These are phyloP conservation scores for Yoshiicerus persimilis DNA, from an alignment of 1,140 invertebrate species.

Conservation along the genomic window DNA sequence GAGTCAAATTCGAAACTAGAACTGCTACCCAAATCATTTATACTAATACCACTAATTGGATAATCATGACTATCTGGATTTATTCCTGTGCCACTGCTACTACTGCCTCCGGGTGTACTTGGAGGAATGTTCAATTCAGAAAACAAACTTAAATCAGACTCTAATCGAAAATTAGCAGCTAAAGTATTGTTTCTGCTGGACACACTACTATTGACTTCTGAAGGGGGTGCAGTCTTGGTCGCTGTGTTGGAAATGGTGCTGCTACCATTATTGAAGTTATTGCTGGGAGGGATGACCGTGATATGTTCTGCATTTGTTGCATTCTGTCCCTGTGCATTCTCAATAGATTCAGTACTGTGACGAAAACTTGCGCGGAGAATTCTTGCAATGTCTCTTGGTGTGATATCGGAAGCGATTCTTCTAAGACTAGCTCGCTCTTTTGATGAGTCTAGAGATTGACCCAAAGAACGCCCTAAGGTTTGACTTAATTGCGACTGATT, in stretches of 20 bases:
- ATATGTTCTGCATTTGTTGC: not conserved
- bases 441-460: slow-evolving; percentile 12
- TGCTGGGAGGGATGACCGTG: not conserved
- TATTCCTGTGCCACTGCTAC: not conserved
- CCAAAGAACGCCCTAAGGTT: slow-evolving; percentile 33
- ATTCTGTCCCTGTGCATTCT: not conserved
- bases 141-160: not conserved
- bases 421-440: slow-evolving; percentile 39
- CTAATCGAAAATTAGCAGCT: not conserved
- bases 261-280: not conserved
- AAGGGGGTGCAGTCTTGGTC: not conserved
- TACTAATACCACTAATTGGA: slow-evolving; percentile 5
- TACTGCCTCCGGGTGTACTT: not conserved
- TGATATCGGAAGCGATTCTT: slow-evolving; percentile 44
- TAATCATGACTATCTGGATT: not conserved
- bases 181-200: not conserved
- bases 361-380: slow-evolving; percentile 48
- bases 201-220: not conserved
- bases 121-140: not conserved
- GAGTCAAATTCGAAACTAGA: slow-evolving; percentile 1
- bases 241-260: not conserved
- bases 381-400: slow-evolving; percentile 45
- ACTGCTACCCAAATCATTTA: not conserved
- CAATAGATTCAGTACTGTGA: not conserved
- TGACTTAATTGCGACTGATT: slow-evolving; percentile 32